Evolutionary conservation across 2,113 vertebrate species (phyloP).

Genomic region (Brachyhypopomus occidentalis): DNA sequence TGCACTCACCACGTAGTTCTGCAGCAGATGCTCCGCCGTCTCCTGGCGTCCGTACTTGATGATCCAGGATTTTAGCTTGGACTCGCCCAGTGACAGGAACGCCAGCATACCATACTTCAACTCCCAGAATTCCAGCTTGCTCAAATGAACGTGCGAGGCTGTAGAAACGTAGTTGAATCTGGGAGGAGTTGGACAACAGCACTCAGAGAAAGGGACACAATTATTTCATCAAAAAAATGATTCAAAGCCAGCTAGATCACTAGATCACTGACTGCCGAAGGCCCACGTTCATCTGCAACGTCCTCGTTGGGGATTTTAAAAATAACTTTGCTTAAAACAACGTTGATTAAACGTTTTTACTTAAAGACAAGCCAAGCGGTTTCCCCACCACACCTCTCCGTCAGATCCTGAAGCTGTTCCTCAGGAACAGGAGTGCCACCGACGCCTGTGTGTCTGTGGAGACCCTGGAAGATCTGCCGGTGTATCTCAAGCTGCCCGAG

Average conservation of each 20-base stretch:
- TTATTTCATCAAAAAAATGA: not conserved
- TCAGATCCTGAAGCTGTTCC: slow-evolving; percentile 96
- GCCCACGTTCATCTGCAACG: no score
- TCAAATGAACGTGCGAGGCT: slow-evolving; percentile 88
- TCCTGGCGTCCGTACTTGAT: slow-evolving; percentile 95
- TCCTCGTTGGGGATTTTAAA: no score
- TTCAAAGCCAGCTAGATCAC: no score
- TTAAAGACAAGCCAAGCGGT: no score
- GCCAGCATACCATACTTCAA: slow-evolving; percentile 92
- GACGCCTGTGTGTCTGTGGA: slow-evolving; percentile 86
- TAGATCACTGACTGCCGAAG: no score
- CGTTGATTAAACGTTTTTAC: no score
- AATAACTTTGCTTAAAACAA: no score
- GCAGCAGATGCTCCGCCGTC: slow-evolving; percentile 88
- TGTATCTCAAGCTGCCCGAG: slow-evolving; percentile 87
- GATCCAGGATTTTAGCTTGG: slow-evolving; percentile 97
- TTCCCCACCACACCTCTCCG: slow-evolving; percentile 76
- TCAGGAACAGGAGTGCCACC: slow-evolving; percentile 87
- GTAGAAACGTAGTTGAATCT: slow-evolving; percentile 95
- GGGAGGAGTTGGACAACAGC: slow-evolving; percentile 52
- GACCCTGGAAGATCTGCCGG: slow-evolving; percentile 89
- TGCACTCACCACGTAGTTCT: slow-evolving; percentile 90
- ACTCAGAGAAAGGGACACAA: not conserved
- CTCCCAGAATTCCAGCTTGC: slow-evolving; percentile 97
- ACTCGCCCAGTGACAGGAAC: slow-evolving; percentile 92